These are phyloP conservation scores for Chymomyza procnemis DNA, from an alignment of 2,888 invertebrate genomes.

Conservation along the genomic window DNA sequence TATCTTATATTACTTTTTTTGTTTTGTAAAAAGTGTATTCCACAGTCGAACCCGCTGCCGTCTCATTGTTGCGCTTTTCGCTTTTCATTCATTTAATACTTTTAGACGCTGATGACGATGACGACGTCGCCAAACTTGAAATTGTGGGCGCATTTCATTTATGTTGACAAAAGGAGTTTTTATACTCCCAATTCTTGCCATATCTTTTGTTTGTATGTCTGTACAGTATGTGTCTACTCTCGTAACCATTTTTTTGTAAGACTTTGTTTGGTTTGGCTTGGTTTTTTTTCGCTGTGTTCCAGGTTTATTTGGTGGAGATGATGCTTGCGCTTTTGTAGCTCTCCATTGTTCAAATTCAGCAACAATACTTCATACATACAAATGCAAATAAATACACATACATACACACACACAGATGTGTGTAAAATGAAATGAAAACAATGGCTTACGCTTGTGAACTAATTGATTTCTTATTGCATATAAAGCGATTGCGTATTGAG, in stretches of 20 bases:
- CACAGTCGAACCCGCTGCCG: too few relatives aligned
- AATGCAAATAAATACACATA: background rate
- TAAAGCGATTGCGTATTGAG: background rate
- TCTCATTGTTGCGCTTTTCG: slow-evolving; percentile 41
- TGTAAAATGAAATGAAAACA: slow-evolving; percentile 58
- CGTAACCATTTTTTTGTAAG: background rate
- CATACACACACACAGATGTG: background rate
- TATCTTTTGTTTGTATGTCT: background rate
- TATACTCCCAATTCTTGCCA: background rate
- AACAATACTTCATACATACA: slow-evolving; percentile 53
- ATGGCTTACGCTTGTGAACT: slow-evolving; percentile 47
- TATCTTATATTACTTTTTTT: too few relatives aligned
- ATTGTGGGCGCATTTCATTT: slow-evolving; percentile 70
- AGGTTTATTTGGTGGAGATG: slow-evolving; percentile 59
- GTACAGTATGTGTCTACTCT: background rate
- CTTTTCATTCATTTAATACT: slow-evolving; percentile 65
- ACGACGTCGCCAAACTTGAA: slow-evolving; percentile 58
- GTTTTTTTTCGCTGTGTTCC: slow-evolving; percentile 18
- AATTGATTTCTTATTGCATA: slow-evolving; percentile 38
- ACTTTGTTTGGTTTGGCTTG: slow-evolving; percentile 10
- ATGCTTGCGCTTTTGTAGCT: slow-evolving; percentile 62
- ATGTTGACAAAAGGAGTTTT: slow-evolving; percentile 66
- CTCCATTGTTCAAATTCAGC: slow-evolving; percentile 45
- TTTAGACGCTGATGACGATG: slow-evolving; percentile 31
- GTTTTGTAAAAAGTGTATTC: too few relatives aligned